These are phyloP conservation scores for Sapajus apella DNA, from an alignment of 2,113 vertebrate species.

Conservation along the genomic window DNA sequence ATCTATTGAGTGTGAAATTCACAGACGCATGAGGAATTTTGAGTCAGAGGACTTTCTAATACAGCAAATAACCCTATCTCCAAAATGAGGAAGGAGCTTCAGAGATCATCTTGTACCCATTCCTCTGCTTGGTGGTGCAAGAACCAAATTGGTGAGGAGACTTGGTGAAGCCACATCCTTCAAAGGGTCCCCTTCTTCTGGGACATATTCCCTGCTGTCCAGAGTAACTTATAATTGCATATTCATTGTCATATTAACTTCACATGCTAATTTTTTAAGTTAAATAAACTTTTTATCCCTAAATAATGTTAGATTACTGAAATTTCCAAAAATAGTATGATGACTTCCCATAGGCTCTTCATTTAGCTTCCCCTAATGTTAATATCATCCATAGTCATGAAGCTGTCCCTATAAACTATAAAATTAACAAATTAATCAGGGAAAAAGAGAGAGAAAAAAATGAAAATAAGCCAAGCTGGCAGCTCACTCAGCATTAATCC, in stretches of 20 bases:
- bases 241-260: neutral
- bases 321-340: neutral
- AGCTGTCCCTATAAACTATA: too few species aligned
- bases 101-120: neutral
- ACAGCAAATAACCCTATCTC: neutral
- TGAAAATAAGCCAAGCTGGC: too few species aligned
- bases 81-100: neutral
- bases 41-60: neutral
- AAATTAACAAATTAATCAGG: too few species aligned
- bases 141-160: neutral
- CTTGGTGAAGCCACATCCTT: neutral
- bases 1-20: neutral
- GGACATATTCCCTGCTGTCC: neutral
- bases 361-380: neutral
- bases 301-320: neutral
- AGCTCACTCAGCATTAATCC: too few species aligned
- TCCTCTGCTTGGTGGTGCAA: neutral
- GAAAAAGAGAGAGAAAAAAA: too few species aligned
- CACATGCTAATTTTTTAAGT: neutral
- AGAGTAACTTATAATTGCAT: neutral
- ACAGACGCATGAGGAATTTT: neutral
- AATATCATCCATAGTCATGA: neutral
- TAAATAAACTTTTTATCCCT: neutral
- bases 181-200: neutral
- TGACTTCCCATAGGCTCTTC: neutral